Evolutionary conservation across 2,797 vertebrate genomes (phyloP).

Genomic region (Sebastes flavidus): DNA sequence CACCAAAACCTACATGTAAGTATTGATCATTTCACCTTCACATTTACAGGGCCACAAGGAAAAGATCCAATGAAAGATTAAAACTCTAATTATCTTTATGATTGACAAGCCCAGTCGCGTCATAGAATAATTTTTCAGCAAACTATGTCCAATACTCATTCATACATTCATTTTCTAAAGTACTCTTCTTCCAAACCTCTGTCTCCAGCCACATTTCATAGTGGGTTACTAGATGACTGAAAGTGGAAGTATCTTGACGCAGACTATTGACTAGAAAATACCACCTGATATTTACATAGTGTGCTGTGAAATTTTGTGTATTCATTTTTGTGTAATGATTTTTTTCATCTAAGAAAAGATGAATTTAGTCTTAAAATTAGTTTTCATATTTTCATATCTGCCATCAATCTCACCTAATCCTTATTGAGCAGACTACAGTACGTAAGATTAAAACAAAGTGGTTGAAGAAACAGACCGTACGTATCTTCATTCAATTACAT

Average conservation of each 20-base stretch:
- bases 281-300: background rate
- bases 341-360: background rate
- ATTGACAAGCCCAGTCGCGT: background rate
- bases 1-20: background rate
- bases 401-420: background rate
- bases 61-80: background rate
- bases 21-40: background rate
- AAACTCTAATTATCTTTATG: background rate
- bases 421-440: background rate
- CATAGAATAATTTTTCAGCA: background rate
- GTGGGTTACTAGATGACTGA: background rate
- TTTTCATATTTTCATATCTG: background rate
- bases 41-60: background rate
- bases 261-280: background rate
- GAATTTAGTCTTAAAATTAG: conserved; percentile 2
- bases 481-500: background rate
- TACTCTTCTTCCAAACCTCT: background rate
- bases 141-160: background rate
- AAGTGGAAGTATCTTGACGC: background rate
- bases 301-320: background rate
- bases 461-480: background rate
- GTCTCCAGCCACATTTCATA: background rate
- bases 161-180: background rate
- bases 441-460: background rate
- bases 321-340: background rate